Evolutionary conservation across 2,797 vertebrate species (phyloP).

Genomic region (Botia almorhae): DNA sequence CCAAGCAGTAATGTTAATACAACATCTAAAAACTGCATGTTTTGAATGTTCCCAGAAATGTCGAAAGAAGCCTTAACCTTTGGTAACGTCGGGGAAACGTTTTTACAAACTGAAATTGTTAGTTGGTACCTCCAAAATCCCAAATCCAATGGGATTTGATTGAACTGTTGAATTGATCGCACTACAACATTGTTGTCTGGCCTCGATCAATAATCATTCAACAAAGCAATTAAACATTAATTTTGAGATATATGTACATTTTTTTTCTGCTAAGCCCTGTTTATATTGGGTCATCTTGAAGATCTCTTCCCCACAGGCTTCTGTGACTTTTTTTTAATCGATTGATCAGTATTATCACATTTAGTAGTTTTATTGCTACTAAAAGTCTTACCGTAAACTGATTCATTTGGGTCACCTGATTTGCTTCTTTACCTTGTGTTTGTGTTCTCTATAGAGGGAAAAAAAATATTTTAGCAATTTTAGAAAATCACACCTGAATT

Average conservation of each 20-base stretch:
- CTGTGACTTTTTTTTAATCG: neutral
- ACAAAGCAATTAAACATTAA: conserved; percentile 40
- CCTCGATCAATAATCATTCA: conserved; percentile 33
- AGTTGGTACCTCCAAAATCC: neutral
- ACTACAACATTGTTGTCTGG: neutral
- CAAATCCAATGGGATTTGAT: neutral
- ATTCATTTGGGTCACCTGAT: neutral
- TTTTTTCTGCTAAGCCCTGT: too few relatives aligned
- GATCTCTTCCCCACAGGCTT: neutral
- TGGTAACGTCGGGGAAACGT: too few relatives aligned
- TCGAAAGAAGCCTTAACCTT: too few relatives aligned
- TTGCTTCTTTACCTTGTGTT: neutral
- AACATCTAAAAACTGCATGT: too few relatives aligned
- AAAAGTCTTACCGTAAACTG: neutral
- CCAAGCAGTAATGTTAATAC: too few relatives aligned
- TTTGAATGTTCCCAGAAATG: too few relatives aligned
- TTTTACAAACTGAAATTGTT: too few relatives aligned
- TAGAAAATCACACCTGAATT: too few relatives aligned
- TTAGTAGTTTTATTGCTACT: neutral
- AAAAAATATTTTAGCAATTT: too few relatives aligned
- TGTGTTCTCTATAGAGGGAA: neutral
- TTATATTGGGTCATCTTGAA: conserved; percentile 1
- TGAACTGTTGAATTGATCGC: neutral
- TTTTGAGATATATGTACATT: conserved; percentile 11
- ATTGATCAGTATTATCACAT: too few relatives aligned